phyloP scores from a whole-genome alignment of 2,888 invertebrate species.

The Dynastes hyllus region DNA sequence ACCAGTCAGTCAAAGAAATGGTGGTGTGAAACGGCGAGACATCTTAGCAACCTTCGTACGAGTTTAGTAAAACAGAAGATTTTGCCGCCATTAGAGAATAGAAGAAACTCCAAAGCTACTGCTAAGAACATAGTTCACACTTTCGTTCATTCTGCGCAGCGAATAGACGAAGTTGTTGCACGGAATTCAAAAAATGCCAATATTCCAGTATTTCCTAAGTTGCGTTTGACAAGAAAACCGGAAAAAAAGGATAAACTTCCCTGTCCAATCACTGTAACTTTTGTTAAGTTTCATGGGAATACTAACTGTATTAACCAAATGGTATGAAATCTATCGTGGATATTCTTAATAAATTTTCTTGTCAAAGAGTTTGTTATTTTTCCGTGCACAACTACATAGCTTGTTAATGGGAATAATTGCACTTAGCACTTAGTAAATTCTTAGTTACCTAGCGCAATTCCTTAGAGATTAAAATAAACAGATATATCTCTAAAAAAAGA shows the following conservation, averaged over 20 bases:
- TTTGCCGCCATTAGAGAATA: slow-evolving; percentile 59
- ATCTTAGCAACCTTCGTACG: slow-evolving; percentile 64
- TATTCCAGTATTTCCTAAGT: slow-evolving; percentile 67
- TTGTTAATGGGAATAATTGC: not conserved
- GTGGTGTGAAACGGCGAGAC: slow-evolving; percentile 69
- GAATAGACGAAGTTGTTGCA: slow-evolving; percentile 67
- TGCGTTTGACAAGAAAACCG: slow-evolving; percentile 64
- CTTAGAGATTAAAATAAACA: too few species aligned
- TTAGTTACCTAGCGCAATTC: too few species aligned
- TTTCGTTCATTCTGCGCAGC: slow-evolving; percentile 55
- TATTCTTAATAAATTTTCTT: slow-evolving; percentile 9
- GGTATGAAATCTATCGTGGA: too few species aligned
- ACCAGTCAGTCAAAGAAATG: slow-evolving; percentile 67
- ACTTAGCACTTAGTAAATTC: not conserved
- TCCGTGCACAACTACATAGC: slow-evolving; percentile 19
- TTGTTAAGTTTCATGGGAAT: slow-evolving; percentile 58
- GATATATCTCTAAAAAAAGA: too few species aligned
- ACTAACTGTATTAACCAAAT: slow-evolving; percentile 37
- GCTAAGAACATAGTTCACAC: slow-evolving; percentile 61
- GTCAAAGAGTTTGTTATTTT: not conserved
- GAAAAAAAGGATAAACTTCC: slow-evolving; percentile 71
- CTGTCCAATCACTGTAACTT: slow-evolving; percentile 65
- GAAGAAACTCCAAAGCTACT: slow-evolving; percentile 54
- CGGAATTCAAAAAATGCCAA: slow-evolving; percentile 59
- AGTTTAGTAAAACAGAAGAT: slow-evolving; percentile 66